A percentile compares a stretch with the other conserved stretches of the same genome.
phyloP scores from a whole-genome alignment of 2,797 vertebrate species.

The Helarctos malayanus region DNA sequence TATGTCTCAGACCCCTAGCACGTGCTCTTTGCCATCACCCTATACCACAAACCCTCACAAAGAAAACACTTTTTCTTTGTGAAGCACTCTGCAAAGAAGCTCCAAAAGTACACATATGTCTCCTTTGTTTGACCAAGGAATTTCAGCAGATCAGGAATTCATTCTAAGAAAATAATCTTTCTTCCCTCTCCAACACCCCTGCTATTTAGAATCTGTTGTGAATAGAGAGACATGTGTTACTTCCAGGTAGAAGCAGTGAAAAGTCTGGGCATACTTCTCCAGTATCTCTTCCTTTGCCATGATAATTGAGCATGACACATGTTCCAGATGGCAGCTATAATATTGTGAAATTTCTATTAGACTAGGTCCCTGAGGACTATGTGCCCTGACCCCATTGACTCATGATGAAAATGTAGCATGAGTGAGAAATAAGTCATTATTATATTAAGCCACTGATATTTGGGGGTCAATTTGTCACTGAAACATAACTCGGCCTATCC shows the following conservation, averaged over 20 bases:
- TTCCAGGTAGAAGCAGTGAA: constrained; percentile 24
- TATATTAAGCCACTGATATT: constrained; percentile 39
- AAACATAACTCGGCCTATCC: constrained; percentile 46
- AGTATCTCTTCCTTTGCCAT: constrained; percentile 27
- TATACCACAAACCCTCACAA: background rate
- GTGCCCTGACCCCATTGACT: background rate
- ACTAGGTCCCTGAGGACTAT: background rate
- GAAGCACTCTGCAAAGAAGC: constrained; percentile 1
- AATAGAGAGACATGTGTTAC: constrained; percentile 30
- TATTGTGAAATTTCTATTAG: background rate
- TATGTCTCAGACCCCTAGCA: background rate
- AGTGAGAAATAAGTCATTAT: constrained; percentile 55
- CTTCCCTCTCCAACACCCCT: background rate
- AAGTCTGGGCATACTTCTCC: background rate
- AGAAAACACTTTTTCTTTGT: background rate
- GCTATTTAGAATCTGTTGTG: constrained; percentile 27
- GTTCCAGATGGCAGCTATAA: background rate
- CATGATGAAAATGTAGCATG: constrained; percentile 26
- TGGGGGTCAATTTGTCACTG: constrained; percentile 2
- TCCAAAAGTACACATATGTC: background rate
- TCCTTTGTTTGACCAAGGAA: constrained; percentile 33
- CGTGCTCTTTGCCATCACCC: background rate
- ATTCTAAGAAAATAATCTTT: constrained; percentile 30
- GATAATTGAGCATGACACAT: background rate
- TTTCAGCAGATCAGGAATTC: constrained; percentile 8